These are phyloP conservation scores for Acyrthosiphon pisum DNA, from an alignment of 1,140 invertebrate species.

Conservation along the genomic window DNA sequence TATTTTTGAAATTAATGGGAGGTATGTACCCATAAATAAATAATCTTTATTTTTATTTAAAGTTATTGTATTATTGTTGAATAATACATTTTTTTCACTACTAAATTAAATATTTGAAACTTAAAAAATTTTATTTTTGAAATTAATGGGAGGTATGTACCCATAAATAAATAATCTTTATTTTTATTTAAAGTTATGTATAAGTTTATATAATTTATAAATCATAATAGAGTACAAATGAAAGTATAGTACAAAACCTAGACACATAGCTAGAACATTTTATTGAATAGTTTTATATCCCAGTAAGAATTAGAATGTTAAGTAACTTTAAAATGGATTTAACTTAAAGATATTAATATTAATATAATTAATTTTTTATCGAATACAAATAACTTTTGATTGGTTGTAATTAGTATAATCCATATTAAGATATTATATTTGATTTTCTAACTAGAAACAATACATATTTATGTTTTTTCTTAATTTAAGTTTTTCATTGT, in stretches of 20 bases:
- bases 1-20: neutral
- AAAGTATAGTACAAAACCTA: neutral
- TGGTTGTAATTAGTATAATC: neutral
- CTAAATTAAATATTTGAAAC: neutral
- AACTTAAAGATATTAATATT: neutral
- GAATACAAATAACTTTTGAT: neutral
- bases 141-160: neutral
- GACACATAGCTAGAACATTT: neutral
- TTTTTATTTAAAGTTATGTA: neutral
- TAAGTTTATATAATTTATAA: neutral
- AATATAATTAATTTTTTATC: neutral
- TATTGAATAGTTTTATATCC: neutral
- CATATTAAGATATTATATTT: neutral
- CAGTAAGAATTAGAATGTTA: neutral
- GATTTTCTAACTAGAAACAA: neutral
- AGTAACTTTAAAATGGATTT: neutral
- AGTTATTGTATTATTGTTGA: neutral
- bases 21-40: neutral
- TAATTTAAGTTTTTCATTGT: neutral
- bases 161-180: neutral
- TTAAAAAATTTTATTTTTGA: neutral
- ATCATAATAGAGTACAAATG: no score
- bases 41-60: neutral
- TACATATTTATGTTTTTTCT: neutral
- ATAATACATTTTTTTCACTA: neutral